Base-by-base conservation (phyloP, 64 coral and sea anemone species). In the Actinia equina region DNA sequence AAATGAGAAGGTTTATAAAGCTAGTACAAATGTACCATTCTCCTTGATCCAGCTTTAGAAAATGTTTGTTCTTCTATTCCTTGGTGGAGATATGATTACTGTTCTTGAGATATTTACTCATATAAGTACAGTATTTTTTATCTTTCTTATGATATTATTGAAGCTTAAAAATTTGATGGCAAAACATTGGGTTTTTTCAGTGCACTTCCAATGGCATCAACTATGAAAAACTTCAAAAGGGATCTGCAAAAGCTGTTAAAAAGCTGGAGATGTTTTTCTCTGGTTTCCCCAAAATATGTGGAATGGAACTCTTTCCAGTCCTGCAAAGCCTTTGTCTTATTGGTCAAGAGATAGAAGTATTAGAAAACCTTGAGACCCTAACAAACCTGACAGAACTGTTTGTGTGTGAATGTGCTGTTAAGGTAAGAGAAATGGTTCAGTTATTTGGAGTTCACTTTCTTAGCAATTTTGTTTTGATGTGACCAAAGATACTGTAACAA, bases 241-340 rank as follows among this genome's bases (percentile, higher is more conserved):
- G 94, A 19, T 90, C 94, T 22, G 91, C 87, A 7, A 87, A 87
- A 9, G 83, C 84, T 89, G 88, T 93, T 22, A 82, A 64, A 1
- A 90, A 84, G 7, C 43, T 96, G 87, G 94, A 96, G 71, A 96
- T 96, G 94, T 96, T 96, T 78, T 96, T 96, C 49, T 96, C 94
- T 79, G 94, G 94, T 0, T 96, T 87, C 58, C 94, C 94, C 12
- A 92, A 81, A 57, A 96, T 96, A 56, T 87, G 88, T 80, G 91
- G 94, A 65, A 96, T 96, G 94, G 91, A 96, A 87, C 58, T 89
- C 85, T 96, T 96, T 44, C 94, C 94, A 18, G 59, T 56, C 60
- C 91, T 96, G 7, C 79, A 67, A 41, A 86, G 69, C 15, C 59
- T 95, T 23, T 80, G 87, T 17, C 57, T 95, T 22, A 92, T 95